Percentiles rank a stretch among this genome's conserved stretches.
phyloP scores from a whole-genome alignment of 2,113 vertebrate species.

The Sclerurus mexicanus region DNA sequence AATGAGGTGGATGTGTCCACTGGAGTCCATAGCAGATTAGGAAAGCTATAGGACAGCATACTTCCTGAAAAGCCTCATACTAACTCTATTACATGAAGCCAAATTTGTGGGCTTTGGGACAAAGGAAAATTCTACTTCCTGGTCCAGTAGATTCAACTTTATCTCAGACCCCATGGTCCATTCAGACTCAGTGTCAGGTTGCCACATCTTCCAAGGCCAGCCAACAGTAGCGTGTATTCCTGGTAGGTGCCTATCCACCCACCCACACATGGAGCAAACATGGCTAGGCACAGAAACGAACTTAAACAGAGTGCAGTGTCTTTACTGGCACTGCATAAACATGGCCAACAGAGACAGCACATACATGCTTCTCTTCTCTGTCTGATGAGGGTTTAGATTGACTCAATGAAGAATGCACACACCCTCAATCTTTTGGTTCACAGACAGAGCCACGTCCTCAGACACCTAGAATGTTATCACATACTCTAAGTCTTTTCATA shows the following conservation, averaged over 20 bases:
- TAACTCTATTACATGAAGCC: background rate
- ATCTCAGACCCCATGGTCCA: background rate
- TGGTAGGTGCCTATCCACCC: background rate
- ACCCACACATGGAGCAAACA: no score
- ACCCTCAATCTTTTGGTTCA: background rate
- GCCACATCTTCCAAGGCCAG: background rate
- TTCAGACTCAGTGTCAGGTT: background rate
- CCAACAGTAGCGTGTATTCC: rapidly evolving
- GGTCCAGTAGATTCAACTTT: background rate
- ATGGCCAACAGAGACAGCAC: background rate
- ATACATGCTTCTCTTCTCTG: background rate
- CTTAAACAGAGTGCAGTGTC: background rate
- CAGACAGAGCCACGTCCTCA: background rate
- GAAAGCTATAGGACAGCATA: background rate
- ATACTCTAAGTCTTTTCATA: background rate
- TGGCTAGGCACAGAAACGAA: background rate
- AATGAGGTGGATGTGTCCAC: background rate
- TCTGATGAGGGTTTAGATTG: background rate
- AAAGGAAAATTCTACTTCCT: background rate
- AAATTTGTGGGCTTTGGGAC: background rate
- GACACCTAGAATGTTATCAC: background rate
- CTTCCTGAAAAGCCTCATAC: background rate
- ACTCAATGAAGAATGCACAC: background rate
- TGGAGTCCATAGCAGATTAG: background rate
- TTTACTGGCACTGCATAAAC: background rate